These are phyloP conservation scores for Tribolium freemani DNA, from an alignment of 2,888 invertebrate genomes.

Conservation along the genomic window DNA sequence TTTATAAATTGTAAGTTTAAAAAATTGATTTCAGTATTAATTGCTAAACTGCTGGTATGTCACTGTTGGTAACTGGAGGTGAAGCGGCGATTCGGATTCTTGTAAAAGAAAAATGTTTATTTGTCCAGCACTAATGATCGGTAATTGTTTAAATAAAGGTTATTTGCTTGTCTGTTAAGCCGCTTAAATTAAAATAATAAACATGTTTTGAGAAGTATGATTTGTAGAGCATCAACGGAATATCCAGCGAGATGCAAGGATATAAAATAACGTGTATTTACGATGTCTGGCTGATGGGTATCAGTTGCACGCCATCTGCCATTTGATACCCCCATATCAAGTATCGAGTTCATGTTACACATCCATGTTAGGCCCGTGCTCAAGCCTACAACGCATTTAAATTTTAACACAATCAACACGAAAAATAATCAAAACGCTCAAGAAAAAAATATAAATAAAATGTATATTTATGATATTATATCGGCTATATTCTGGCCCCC, in stretches of 20 bases:
- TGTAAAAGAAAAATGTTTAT: neutral
- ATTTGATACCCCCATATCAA: conserved; percentile 62
- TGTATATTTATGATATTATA: neutral
- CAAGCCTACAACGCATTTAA: conserved; percentile 39
- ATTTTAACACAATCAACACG: conserved; percentile 20
- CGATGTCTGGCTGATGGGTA: conserved; percentile 64
- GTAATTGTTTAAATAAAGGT: neutral
- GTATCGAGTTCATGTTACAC: conserved; percentile 60
- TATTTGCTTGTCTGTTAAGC: neutral
- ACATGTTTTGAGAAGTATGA: conserved; percentile 19
- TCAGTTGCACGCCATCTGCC: conserved; percentile 68
- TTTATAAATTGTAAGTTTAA: no score
- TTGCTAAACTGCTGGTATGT: no score
- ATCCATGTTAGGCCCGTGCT: conserved; percentile 63
- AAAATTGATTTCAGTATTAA: no score
- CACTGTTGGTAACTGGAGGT: neutral
- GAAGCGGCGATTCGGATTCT: neutral
- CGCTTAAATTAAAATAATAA: conserved; percentile 12
- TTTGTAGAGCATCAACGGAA: conserved; percentile 24
- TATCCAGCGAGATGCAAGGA: conserved; percentile 54
- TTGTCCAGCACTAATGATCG: neutral
- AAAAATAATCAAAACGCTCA: conserved; percentile 7
- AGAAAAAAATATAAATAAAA: neutral
- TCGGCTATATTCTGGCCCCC: conserved; percentile 2
- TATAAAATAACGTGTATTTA: conserved; percentile 59